These are phyloP conservation scores for Gallinago paraguaiae DNA, from an alignment of 2,113 vertebrate genomes.

Conservation along the genomic window DNA sequence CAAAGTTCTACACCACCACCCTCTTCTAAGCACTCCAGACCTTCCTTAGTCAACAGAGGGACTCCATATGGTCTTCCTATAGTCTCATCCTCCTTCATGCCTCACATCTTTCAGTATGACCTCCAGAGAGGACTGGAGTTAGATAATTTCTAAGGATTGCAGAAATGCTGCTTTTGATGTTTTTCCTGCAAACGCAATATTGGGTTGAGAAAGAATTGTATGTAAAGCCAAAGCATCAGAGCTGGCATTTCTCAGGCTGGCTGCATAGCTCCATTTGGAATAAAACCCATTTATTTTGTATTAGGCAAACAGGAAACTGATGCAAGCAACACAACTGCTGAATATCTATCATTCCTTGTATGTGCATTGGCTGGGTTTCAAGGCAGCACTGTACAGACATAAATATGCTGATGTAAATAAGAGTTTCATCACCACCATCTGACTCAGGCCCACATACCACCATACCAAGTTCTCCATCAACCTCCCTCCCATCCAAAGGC, in stretches of 20 bases:
- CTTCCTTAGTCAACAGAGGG: background rate
- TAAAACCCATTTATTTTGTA: background rate
- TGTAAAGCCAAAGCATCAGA: background rate
- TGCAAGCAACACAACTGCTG: background rate
- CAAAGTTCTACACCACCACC: background rate
- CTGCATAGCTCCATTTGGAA: background rate
- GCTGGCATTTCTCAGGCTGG: background rate
- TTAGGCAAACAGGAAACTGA: background rate
- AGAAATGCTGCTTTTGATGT: background rate
- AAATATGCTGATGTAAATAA: background rate
- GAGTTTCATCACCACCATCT: background rate
- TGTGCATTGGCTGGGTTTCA: background rate
- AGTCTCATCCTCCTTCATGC: background rate
- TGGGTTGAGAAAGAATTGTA: background rate
- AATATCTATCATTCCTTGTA: background rate
- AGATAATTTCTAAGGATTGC: background rate
- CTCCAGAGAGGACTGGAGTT: background rate
- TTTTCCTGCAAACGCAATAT: background rate
- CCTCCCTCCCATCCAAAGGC: background rate
- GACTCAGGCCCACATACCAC: background rate
- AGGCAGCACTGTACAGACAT: background rate
- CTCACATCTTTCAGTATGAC: background rate
- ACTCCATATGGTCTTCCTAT: background rate
- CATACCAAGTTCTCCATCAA: background rate
- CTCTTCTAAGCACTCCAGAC: background rate